Percentiles rank a stretch among this genome's conserved stretches.
phyloP scores from a whole-genome alignment of 2,113 vertebrate species.

The Microcebus tavaratra region DNA sequence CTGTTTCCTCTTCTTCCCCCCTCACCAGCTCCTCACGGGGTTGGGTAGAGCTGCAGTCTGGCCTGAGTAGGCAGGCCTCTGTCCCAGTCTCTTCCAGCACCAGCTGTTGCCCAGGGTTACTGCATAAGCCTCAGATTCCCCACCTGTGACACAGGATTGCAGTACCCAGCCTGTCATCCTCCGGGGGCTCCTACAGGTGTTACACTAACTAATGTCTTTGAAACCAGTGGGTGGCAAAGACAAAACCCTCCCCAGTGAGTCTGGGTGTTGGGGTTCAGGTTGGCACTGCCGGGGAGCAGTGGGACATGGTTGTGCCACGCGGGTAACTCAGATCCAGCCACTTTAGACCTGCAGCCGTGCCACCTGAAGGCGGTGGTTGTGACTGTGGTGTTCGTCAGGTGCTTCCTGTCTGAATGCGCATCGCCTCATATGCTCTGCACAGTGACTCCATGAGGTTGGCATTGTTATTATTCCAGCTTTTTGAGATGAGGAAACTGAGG shows the following conservation, averaged over 20 bases:
- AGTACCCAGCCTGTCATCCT: not conserved
- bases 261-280: not conserved
- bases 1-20: not conserved
- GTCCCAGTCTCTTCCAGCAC: not conserved
- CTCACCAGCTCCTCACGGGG: rapidly evolving
- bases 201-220: not conserved
- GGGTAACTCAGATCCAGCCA: not conserved
- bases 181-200: not conserved
- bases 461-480: not conserved
- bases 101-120: not conserved
- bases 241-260: not conserved
- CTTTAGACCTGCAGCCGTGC: rapidly evolving
- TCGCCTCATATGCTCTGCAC: not conserved
- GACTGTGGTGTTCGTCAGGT: not conserved
- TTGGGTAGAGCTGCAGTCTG: not conserved
- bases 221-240: not conserved
- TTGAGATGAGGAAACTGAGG: not conserved
- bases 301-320: not conserved
- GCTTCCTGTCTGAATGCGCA: not conserved
- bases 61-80: not conserved
- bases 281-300: not conserved
- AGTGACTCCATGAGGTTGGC: not conserved
- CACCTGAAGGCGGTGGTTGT: not conserved
- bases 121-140: not conserved
- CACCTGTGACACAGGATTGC: not conserved